Base-by-base conservation (phyloP, 2,113 vertebrate species). In the Mustelus asterias region DNA sequence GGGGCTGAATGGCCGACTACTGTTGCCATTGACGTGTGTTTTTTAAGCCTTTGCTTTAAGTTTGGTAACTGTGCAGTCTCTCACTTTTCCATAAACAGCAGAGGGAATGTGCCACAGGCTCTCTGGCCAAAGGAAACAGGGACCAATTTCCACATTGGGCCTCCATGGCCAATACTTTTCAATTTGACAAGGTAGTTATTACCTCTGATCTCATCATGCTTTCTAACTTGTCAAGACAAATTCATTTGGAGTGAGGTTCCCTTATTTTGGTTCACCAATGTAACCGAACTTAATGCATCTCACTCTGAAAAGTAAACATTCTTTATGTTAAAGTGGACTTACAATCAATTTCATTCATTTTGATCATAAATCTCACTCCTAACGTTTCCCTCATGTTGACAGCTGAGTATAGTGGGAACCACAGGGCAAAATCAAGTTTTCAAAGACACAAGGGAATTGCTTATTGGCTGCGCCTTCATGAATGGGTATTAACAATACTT, bases 281-380 rank as follows among this genome's bases (percentile, higher is more conserved):
- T 65, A 65, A 93, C 89, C 14, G 37, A 93, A 60, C 37, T 93
- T 37, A 93, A 93, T 93, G 33, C 20, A 18, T 93, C n/a, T 65
- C 60, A 65, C 29, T 63, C 60, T 65, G 33, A 63, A 93, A 93
- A 67, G 89, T 65, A 93, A 93, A 93, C 63, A 65, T 37, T 37
- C 9, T 29, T 60, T 37, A 92, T 20, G 89, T 93, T 65, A 65
- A 65, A 67, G 63, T 93, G 60, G 60, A n/a, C 37, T 93, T 93
- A 58, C 33, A 90, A 93, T 93, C 60, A 93, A 93, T n/a, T 37
- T 92, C 14, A 7, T 92, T 92, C 60, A 20, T 65, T 37, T 93
- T 93, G 60, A 65, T 93, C 89, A 33, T 93, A 93, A 93, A 89
- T 89, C 86, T 89, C 48, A 92, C 58, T 92, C 29, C 29, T n/a